Evolutionary conservation across 2,797 vertebrate species (phyloP).

Genomic region (Lithobates pipiens): DNA sequence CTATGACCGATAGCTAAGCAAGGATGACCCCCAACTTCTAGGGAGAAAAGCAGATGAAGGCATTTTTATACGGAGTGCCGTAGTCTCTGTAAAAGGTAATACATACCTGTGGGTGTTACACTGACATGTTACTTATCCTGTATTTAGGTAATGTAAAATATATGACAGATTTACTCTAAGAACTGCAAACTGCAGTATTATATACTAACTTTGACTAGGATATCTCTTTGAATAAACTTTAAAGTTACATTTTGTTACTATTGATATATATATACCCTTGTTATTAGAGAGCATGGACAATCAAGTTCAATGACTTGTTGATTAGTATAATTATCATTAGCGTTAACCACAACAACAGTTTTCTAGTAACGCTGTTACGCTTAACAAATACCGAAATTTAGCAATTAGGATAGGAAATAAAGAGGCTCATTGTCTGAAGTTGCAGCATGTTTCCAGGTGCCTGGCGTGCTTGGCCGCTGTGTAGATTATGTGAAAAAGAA

Average conservation of each 20-base stretch:
- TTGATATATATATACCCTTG: background rate
- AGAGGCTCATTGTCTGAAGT: conserved; percentile 42
- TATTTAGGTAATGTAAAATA: too few species aligned
- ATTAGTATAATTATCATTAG: conserved; percentile 21
- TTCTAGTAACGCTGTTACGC: conserved; percentile 19
- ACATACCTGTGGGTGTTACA: too few species aligned
- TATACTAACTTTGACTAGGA: too few species aligned
- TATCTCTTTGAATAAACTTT: too few species aligned
- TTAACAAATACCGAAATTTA: conserved; percentile 3
- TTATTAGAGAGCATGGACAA: background rate
- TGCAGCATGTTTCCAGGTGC: conserved; percentile 56
- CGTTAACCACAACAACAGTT: background rate
- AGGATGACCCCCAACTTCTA: too few species aligned
- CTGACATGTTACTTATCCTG: too few species aligned
- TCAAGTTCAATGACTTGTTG: conserved; percentile 9
- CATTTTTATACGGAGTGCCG: too few species aligned
- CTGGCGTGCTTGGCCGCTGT: conserved; percentile 45
- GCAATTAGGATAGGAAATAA: conserved; percentile 41
- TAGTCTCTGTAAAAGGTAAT: too few species aligned
- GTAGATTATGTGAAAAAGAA: conserved; percentile 31
- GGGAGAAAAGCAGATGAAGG: too few species aligned
- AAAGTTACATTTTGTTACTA: background rate
- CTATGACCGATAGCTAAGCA: too few species aligned
- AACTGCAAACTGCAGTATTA: too few species aligned
- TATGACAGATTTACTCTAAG: too few species aligned